Evolutionary conservation across 2,113 vertebrate species (phyloP).

Genomic region (Rattus rattus): DNA sequence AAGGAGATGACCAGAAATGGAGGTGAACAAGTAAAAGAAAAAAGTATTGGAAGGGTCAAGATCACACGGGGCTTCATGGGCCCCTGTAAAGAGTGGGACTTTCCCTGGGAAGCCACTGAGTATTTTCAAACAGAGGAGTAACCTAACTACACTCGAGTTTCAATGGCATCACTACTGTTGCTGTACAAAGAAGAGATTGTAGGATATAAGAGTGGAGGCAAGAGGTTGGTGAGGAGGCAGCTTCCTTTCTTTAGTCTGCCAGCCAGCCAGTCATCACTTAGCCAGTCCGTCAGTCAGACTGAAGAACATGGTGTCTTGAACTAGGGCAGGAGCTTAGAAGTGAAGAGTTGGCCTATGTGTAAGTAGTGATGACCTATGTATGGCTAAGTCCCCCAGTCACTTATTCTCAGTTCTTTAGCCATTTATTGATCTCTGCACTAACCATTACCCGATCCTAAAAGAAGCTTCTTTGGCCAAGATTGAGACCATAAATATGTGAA

Average conservation of each 20-base stretch:
- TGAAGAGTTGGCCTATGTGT: background rate
- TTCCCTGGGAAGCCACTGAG: background rate
- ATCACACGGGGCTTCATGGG: background rate
- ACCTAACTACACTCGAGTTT: background rate
- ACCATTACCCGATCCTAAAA: background rate
- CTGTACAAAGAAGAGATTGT: background rate
- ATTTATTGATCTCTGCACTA: background rate
- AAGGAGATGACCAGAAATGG: background rate
- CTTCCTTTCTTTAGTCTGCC: background rate
- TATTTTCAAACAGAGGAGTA: background rate
- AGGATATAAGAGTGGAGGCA: background rate
- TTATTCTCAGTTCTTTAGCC: background rate
- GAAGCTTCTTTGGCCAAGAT: background rate
- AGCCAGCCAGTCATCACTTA: background rate
- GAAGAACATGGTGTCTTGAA: background rate
- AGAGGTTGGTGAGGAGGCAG: background rate
- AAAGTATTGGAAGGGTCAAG: background rate
- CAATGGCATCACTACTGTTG: background rate
- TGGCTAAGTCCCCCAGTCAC: background rate
- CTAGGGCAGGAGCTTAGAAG: background rate
- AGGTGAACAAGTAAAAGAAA: background rate
- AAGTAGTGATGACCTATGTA: background rate
- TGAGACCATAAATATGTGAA: background rate
- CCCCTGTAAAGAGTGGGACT: background rate
- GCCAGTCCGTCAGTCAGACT: background rate